Percentiles rank a stretch among this genome's conserved stretches.
Evolutionary conservation across 2,113 vertebrate genomes (phyloP).

Genomic region (Zapornia atra): DNA sequence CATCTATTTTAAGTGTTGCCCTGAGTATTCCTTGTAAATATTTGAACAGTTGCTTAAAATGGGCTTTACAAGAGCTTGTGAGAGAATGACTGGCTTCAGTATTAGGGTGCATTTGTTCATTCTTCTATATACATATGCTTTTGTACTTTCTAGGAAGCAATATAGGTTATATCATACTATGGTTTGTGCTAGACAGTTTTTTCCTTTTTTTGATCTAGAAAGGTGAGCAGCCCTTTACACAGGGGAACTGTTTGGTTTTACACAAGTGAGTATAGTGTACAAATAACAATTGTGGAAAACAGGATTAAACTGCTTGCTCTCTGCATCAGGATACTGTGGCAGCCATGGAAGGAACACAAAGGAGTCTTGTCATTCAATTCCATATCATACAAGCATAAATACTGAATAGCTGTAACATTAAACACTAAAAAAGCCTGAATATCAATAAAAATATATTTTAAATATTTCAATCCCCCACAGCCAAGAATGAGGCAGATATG

Average conservation of each 20-base stretch:
- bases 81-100: neutral
- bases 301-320: neutral
- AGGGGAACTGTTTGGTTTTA: neutral
- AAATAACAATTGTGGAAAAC: neutral
- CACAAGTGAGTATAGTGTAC: neutral
- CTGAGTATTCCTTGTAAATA: neutral
- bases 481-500: neutral
- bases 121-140: neutral
- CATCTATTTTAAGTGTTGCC: neutral
- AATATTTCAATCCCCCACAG: neutral
- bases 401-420: neutral
- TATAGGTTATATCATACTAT: neutral
- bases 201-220: neutral
- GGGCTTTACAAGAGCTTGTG: neutral
- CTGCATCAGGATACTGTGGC: neutral
- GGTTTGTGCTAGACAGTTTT: neutral
- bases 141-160: neutral
- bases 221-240: neutral
- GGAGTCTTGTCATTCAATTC: neutral
- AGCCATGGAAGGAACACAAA: neutral
- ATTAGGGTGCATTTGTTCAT: neutral
- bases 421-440: neutral
- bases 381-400: neutral
- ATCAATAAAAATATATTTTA: neutral
- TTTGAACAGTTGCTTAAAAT: neutral